Percentiles rank a stretch among this genome's conserved stretches.
Evolutionary conservation across 1,140 invertebrate genomes (phyloP).

Genomic region (Anagrus nilaparvatae): DNA sequence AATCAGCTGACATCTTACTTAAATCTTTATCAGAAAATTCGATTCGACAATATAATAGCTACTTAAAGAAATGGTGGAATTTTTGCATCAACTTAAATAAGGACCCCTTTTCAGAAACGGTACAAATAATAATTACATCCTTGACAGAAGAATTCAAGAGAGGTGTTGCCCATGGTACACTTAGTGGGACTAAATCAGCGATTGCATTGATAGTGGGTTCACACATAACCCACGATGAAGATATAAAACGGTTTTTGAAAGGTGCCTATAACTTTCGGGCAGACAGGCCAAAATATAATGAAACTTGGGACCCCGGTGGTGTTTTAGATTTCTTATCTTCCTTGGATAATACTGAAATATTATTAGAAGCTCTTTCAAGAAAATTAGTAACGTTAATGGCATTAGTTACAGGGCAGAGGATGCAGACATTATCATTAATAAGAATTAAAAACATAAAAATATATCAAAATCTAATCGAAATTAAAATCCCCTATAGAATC

Average conservation of each 20-base stretch:
- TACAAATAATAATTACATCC: conserved; percentile 10
- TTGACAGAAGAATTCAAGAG: conserved; percentile 10
- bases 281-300: conserved; percentile 16
- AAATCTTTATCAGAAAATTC: conserved; percentile 2
- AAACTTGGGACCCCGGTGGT: conserved; percentile 15
- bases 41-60: conserved; percentile 15
- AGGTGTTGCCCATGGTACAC: conserved; percentile 7
- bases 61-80: conserved; percentile 10
- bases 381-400: conserved; percentile 14
- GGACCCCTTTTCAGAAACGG: too few species aligned
- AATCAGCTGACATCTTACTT: conserved; percentile 6
- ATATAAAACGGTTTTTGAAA: conserved; percentile 17
- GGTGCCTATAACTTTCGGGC: conserved; percentile 9
- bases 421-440: conserved; percentile 14
- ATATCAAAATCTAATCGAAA: conserved; percentile 5
- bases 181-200: conserved; percentile 22
- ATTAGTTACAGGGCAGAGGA: conserved; percentile 10
- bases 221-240: conserved; percentile 3
- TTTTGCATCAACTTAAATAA: conserved; percentile 2
- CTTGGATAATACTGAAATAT: neutral
- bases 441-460: conserved; percentile 14
- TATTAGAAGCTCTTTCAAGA: conserved; percentile 5
- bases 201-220: conserved; percentile 16
- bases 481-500: conserved; percentile 13
- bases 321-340: conserved; percentile 8